Percentiles rank a stretch among this genome's conserved stretches.
These are phyloP conservation scores for Meteorus sp. DNA, from an alignment of 1,140 invertebrate species.

Conservation along the genomic window DNA sequence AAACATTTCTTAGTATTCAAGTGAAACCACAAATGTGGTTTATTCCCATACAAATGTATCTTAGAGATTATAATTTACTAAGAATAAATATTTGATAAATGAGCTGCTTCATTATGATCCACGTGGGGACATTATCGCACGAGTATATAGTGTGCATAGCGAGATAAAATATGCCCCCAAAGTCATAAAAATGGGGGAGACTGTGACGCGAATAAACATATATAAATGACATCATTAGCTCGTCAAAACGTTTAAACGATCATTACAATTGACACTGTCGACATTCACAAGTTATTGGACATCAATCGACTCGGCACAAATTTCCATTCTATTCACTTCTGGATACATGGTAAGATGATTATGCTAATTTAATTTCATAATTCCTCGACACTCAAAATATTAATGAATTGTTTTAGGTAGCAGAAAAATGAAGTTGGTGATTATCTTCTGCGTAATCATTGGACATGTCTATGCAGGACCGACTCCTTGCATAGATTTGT, in stretches of 20 bases:
- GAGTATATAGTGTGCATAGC: constrained; percentile 16
- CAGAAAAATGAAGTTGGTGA: no score
- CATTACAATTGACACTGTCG: constrained; percentile 40
- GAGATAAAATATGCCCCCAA: constrained; percentile 21
- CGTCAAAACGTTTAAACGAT: constrained; percentile 41
- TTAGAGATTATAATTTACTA: constrained; percentile 2
- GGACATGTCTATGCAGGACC: no score
- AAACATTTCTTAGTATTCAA: no score
- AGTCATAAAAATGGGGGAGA: constrained; percentile 28
- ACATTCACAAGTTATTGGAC: constrained; percentile 26
- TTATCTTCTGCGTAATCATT: no score
- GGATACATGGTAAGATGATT: no score
- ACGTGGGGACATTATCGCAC: neutral
- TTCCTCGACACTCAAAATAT: no score
- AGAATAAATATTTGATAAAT: constrained; percentile 5
- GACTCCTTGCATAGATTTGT: no score
- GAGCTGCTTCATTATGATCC: neutral
- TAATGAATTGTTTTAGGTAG: no score
- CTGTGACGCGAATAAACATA: constrained; percentile 39
- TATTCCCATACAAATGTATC: neutral
- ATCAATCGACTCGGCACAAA: no score
- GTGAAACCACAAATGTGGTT: no score
- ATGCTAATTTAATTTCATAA: no score
- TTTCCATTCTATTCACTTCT: no score
- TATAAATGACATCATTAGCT: constrained; percentile 54